These are phyloP conservation scores for Calliopsis andreniformis DNA, from an alignment of 1,140 invertebrate genomes.

Conservation along the genomic window DNA sequence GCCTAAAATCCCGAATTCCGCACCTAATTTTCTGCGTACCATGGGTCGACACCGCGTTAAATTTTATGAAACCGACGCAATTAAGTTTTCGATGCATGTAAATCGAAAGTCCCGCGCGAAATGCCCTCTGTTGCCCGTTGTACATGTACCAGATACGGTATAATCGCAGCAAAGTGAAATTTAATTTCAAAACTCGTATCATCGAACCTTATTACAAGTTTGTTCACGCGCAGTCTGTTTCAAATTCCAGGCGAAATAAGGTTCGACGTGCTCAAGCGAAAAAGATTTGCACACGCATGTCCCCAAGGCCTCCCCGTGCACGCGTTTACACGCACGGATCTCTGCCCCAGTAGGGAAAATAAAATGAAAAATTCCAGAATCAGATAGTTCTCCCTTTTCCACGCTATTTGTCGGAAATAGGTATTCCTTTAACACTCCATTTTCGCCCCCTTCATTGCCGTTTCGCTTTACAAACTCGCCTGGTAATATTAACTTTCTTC, in stretches of 20 bases:
- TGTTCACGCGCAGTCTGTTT: background rate
- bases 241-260: background rate
- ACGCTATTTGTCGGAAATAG: constrained; percentile 56
- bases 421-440: constrained; percentile 10
- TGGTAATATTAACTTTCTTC: constrained; percentile 4
- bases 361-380: constrained; percentile 61
- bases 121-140: background rate
- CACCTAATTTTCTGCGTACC: constrained; percentile 5
- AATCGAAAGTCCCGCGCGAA: background rate
- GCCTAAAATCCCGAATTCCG: background rate
- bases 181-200: constrained; percentile 1
- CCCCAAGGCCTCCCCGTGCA: background rate
- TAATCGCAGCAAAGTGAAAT: constrained; percentile 15
- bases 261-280: background rate
- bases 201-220: too few species aligned
- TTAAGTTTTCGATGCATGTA: constrained; percentile 3
- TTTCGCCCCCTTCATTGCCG: background rate
- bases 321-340: constrained; percentile 22
- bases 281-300: constrained; percentile 7
- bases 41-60: background rate
- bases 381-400: constrained; percentile 41
- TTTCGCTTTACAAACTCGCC: background rate
- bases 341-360: constrained; percentile 32
- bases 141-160: too few species aligned
- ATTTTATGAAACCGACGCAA: constrained; percentile 6